A percentile compares a stretch with the other conserved stretches of the same genome.
Conservation (phyloP, 2,113 vertebrate species). For the Paramormyrops kingsleyae region DNA sequence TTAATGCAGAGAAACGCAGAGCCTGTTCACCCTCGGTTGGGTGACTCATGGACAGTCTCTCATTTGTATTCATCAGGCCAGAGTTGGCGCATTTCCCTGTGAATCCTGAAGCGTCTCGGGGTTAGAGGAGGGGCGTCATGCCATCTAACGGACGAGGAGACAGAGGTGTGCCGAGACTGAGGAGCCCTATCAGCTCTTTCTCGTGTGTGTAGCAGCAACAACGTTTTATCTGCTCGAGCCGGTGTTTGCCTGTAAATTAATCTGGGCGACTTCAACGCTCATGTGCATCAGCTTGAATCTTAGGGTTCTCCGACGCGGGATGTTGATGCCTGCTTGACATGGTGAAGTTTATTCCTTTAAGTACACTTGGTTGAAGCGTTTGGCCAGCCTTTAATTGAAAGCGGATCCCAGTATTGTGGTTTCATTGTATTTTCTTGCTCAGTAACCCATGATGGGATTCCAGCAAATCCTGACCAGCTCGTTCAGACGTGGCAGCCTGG, state of each 20-base stretch:
- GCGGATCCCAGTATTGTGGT: neutral
- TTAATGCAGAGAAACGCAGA: neutral
- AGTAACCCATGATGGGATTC: neutral
- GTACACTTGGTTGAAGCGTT: neutral
- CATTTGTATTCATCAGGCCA: slow-evolving; percentile 10
- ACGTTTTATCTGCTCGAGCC: neutral
- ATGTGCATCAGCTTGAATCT: neutral
- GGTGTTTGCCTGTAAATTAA: neutral
- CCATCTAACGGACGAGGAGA: neutral
- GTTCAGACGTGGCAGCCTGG: neutral
- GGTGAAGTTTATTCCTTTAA: neutral
- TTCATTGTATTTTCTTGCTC: neutral
- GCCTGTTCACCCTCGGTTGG: no score
- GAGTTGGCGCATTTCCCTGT: neutral
- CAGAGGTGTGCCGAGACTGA: neutral
- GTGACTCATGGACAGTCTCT: neutral
- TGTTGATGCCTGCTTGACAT: neutral
- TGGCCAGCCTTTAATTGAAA: neutral
- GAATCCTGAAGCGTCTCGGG: neutral
- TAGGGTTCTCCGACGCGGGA: neutral
- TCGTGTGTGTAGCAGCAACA: neutral
- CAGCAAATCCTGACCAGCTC: neutral
- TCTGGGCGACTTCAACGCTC: neutral
- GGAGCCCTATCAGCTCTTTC: neutral
- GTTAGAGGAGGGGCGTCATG: neutral